Evolutionary conservation across 2,113 vertebrate species (phyloP).

Genomic region (Arvicanthis niloticus): DNA sequence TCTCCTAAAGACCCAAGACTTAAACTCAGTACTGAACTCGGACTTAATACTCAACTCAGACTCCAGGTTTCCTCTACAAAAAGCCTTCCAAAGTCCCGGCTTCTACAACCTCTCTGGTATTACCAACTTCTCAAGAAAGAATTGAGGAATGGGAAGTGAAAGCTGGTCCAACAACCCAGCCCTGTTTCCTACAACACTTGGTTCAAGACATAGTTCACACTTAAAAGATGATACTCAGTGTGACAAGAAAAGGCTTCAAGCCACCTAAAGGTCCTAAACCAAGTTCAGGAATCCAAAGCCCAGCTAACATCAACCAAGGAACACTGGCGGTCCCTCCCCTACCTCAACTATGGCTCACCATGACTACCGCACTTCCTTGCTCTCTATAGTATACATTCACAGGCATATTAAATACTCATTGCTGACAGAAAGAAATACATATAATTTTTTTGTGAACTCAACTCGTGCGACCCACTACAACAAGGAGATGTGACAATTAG

Average conservation of each 20-base stretch:
- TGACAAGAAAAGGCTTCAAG: slow-evolving; percentile 25
- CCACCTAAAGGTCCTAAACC: slow-evolving; percentile 1
- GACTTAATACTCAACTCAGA: not conserved
- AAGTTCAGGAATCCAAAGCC: not conserved
- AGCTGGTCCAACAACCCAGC: not conserved
- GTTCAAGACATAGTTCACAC: not conserved
- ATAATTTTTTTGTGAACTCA: slow-evolving; percentile 34
- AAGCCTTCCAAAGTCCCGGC: not conserved
- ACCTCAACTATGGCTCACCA: not conserved
- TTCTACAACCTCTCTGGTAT: not conserved
- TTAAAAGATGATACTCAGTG: slow-evolving; percentile 32
- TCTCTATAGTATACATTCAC: not conserved
- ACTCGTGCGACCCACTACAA: not conserved
- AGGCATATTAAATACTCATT: not conserved
- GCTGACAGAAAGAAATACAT: slow-evolving; percentile 36
- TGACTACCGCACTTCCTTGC: not conserved
- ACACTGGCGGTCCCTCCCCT: not conserved
- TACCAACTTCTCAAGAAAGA: not conserved
- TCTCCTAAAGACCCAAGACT: not conserved
- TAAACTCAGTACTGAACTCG: no score
- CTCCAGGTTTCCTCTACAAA: not conserved
- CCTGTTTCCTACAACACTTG: not conserved
- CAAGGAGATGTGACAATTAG: slow-evolving; percentile 19
- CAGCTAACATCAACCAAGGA: not conserved
- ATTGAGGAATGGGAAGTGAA: not conserved